A percentile compares a stretch with the other conserved stretches of the same genome.
Evolutionary conservation across 2,888 invertebrate genomes (phyloP).

Genomic region (Ectropis crepuscularia): DNA sequence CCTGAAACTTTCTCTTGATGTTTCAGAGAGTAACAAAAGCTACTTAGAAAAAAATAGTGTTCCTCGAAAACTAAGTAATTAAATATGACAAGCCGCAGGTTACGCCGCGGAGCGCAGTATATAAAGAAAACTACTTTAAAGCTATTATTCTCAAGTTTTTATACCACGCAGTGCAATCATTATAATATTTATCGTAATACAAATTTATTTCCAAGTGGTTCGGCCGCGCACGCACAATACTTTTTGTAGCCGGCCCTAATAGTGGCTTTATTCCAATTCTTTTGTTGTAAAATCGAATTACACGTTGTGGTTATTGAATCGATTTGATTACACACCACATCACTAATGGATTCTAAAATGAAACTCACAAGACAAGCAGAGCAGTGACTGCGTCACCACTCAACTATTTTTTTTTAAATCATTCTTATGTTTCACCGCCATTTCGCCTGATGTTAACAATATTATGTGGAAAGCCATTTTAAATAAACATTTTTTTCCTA

Average conservation of each 20-base stretch:
- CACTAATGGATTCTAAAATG: slow-evolving; percentile 15
- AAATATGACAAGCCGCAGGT: too few species aligned
- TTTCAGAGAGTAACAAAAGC: too few species aligned
- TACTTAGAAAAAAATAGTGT: too few species aligned
- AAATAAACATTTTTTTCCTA: too few species aligned
- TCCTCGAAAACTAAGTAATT: too few species aligned
- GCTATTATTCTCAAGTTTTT: too few species aligned
- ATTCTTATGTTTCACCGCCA: neutral
- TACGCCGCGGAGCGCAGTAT: too few species aligned
- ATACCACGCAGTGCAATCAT: neutral
- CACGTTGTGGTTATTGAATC: slow-evolving; percentile 28
- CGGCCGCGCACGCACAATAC: slow-evolving; percentile 13
- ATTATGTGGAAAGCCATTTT: too few species aligned
- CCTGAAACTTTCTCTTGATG: too few species aligned
- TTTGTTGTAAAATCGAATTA: slow-evolving; percentile 38
- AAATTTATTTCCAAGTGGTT: neutral
- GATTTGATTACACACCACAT: slow-evolving; percentile 21
- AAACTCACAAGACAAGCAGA: neutral
- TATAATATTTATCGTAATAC: slow-evolving; percentile 4
- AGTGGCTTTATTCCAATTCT: slow-evolving; percentile 32
- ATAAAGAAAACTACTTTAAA: too few species aligned
- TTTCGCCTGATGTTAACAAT: neutral
- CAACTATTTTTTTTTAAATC: neutral
- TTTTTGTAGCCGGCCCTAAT: slow-evolving; percentile 20
- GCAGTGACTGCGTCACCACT: too few species aligned